phyloP scores from a whole-genome alignment of 37 sponge, comb jelly and placozoan genomes.

The Diacarnus erythraeanus region DNA sequence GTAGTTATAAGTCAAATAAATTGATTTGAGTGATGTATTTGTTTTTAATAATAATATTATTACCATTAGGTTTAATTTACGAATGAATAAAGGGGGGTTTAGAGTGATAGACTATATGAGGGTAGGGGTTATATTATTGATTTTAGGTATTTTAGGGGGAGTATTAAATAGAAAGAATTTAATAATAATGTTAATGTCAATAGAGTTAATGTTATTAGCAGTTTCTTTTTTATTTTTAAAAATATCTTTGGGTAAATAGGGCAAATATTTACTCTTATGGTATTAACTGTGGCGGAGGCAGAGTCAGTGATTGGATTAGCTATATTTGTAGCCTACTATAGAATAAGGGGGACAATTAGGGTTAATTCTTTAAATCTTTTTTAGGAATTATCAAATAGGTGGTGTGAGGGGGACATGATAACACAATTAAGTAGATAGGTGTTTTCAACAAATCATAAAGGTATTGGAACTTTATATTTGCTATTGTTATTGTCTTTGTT shows the following conservation, averaged over 20 bases:
- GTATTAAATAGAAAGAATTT: constrained; percentile 76
- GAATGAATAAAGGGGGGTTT: constrained; percentile 69
- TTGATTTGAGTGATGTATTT: constrained; percentile 57
- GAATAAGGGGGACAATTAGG: constrained; percentile 56
- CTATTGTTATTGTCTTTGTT: too few relatives aligned
- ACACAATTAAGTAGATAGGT: constrained; percentile 68
- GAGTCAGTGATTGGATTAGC: constrained; percentile 71
- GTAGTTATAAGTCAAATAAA: constrained; percentile 41
- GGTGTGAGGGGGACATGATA: constrained; percentile 2
- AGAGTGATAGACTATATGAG: constrained; percentile 67
- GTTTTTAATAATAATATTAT: constrained; percentile 63
- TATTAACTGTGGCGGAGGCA: constrained; percentile 73
- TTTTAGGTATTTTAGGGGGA: constrained; percentile 65
- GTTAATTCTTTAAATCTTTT: constrained; percentile 58
- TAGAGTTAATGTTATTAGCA: constrained; percentile 80
- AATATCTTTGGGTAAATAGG: constrained; percentile 50
- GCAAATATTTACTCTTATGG: constrained; percentile 68
- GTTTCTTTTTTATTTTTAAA: constrained; percentile 58
- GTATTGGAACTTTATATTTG: constrained; percentile 83
- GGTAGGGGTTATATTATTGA: constrained; percentile 53
- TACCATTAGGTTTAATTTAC: constrained; percentile 68
- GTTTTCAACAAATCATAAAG: constrained; percentile 88
- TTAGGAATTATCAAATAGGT: background rate
- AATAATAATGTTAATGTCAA: constrained; percentile 81
- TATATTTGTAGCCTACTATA: constrained; percentile 68